phyloP scores from a whole-genome alignment of 2,113 vertebrate genomes.

The Emydura subglobosa region DNA sequence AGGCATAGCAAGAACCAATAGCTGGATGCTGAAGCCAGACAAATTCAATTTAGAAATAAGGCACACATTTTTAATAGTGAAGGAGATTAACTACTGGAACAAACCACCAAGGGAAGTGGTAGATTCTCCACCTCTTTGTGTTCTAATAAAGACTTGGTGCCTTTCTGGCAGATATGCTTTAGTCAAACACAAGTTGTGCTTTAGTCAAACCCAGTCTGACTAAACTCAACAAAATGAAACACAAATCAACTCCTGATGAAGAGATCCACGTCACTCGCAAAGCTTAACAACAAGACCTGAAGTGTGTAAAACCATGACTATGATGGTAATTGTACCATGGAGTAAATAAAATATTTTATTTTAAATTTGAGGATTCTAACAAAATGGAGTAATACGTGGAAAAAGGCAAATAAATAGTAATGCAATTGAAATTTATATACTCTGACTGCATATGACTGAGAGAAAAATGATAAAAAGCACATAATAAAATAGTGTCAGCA shows the following conservation, averaged over 20 bases:
- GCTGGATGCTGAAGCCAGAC: no score
- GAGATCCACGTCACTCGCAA: background rate
- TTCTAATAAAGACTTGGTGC: no score
- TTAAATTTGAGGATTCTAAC: background rate
- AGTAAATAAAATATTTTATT: background rate
- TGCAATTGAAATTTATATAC: background rate
- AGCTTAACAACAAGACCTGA: background rate
- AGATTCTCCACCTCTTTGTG: no score
- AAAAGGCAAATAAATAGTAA: conserved; percentile 14
- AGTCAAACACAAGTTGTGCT: no score
- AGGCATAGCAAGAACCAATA: no score
- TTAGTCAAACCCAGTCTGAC: background rate
- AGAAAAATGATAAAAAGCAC: background rate
- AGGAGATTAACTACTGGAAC: no score
- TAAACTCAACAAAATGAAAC: background rate
- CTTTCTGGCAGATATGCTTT: no score
- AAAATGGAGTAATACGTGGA: background rate
- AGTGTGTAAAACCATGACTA: background rate
- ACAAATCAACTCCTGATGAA: background rate
- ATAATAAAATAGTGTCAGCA: conserved; percentile 13
- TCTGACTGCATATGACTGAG: background rate
- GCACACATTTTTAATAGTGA: no score
- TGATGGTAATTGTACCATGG: background rate
- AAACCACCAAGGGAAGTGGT: no score
- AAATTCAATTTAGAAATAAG: no score